phyloP scores from a whole-genome alignment of 2,797 vertebrate species.

The Lepilemur septentrionalis region DNA sequence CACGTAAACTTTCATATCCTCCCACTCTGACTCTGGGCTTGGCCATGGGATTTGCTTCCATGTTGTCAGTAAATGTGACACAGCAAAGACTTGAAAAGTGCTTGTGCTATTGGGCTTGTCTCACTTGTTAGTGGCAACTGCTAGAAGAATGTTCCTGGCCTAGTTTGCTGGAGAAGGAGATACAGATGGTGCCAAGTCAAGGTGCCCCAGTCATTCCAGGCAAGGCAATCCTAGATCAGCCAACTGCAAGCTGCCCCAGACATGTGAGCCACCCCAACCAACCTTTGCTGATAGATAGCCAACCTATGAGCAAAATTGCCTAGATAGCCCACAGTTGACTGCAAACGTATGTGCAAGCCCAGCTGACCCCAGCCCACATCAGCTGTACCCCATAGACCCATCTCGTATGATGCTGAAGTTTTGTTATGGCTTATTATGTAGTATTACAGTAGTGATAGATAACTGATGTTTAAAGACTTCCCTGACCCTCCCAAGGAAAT shows the following conservation, averaged over 20 bases:
- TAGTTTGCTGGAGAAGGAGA: neutral
- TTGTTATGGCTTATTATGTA: neutral
- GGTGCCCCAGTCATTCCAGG: neutral
- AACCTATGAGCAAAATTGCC: neutral
- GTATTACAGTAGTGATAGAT: neutral
- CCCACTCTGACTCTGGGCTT: neutral
- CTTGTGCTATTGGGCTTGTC: neutral
- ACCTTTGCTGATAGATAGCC: neutral
- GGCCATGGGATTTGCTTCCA: neutral
- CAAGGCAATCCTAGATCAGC: neutral
- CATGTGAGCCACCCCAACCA: neutral
- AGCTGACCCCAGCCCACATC: neutral
- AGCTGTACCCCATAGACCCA: neutral
- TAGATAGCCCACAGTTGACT: neutral
- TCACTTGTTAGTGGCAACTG: neutral
- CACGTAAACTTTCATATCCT: neutral
- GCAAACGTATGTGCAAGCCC: neutral
- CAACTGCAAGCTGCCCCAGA: neutral
- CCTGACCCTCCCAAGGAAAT: neutral
- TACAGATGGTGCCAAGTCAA: neutral
- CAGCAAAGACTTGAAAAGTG: neutral
- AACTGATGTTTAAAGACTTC: neutral
- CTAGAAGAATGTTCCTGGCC: neutral
- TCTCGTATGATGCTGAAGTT: fast-evolving
- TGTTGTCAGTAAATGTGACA: neutral